phyloP scores from a whole-genome alignment of 2,888 invertebrate genomes.

The Netelia virgata region DNA sequence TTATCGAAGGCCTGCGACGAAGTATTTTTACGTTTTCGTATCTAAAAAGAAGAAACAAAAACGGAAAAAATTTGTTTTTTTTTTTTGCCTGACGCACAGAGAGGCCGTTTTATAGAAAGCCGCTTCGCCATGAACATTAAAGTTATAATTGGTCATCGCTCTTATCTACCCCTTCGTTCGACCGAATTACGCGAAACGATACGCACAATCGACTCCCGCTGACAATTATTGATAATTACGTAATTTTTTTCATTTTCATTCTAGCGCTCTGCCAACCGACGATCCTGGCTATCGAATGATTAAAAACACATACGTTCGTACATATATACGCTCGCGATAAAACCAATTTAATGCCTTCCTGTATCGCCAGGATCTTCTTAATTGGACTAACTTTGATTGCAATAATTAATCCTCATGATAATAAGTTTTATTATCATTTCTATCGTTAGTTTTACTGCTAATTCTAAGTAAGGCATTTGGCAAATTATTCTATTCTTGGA shows the following conservation, averaged over 20 bases:
- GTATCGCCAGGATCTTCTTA: not conserved
- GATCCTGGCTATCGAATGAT: not conserved
- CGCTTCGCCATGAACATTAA: not conserved
- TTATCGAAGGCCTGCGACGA: slow-evolving; percentile 23
- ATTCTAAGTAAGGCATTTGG: not conserved
- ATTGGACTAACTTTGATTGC: not conserved
- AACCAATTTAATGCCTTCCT: not conserved
- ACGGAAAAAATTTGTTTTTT: not conserved
- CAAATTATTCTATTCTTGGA: not conserved
- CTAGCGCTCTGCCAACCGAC: not conserved
- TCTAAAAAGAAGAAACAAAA: too few relatives aligned
- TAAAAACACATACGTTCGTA: too few relatives aligned
- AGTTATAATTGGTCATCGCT: slow-evolving; percentile 2
- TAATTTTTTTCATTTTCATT: not conserved
- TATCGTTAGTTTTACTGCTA: not conserved
- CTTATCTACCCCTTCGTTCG: not conserved
- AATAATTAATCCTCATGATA: not conserved
- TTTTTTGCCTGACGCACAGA: not conserved
- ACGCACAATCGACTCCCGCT: not conserved
- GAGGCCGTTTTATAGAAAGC: not conserved
- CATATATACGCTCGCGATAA: too few relatives aligned
- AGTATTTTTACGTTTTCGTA: slow-evolving; percentile 25
- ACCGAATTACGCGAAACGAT: not conserved
- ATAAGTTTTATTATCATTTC: not conserved
- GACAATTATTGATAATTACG: not conserved